Percentiles rank a stretch among this genome's conserved stretches.
phyloP scores from a whole-genome alignment of 92 coral and sea anemone species.

The Umimayanthus chanpuru region DNA sequence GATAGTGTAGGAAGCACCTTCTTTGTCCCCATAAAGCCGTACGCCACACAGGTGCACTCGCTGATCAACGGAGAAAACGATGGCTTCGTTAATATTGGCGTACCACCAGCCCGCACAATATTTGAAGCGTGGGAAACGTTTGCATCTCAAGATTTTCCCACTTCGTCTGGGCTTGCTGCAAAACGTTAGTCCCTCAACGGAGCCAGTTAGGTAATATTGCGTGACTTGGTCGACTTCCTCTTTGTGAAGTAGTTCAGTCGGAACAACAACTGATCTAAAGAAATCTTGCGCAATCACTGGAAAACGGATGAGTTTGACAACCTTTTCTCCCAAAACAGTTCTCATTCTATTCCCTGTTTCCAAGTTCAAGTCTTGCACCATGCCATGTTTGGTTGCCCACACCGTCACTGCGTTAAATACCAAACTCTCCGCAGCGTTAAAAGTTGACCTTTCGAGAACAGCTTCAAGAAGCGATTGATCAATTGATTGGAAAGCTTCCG shows the following conservation, averaged over 20 bases:
- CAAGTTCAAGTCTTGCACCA: background rate
- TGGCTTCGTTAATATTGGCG: conserved; percentile 29
- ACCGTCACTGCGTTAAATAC: conserved; percentile 48
- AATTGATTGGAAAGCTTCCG: conserved; percentile 34
- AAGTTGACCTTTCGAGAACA: conserved; percentile 28
- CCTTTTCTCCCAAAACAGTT: conserved; percentile 51
- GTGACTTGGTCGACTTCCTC: conserved; percentile 29
- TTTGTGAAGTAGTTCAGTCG: conserved; percentile 32
- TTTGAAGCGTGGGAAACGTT: background rate
- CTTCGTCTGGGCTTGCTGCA: background rate
- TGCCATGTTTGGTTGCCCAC: conserved; percentile 47
- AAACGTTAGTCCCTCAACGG: background rate
- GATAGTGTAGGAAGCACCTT: conserved; percentile 7
- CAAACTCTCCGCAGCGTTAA: conserved; percentile 19
- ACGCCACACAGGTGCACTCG: conserved; percentile 35
- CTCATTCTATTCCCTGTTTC: conserved; percentile 35
- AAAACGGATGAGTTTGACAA: conserved; percentile 55
- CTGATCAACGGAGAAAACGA: conserved; percentile 39
- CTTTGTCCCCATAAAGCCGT: conserved; percentile 45
- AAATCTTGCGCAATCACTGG: conserved; percentile 57
- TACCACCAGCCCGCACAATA: conserved; percentile 21
- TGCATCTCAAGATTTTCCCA: background rate
- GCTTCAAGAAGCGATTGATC: conserved; percentile 27
- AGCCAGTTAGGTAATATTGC: background rate
- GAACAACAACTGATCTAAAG: conserved; percentile 43